Percentiles rank a stretch among this genome's conserved stretches.
These are phyloP conservation scores for Melipona beecheii DNA, from an alignment of 2,888 invertebrate genomes.

Conservation along the genomic window DNA sequence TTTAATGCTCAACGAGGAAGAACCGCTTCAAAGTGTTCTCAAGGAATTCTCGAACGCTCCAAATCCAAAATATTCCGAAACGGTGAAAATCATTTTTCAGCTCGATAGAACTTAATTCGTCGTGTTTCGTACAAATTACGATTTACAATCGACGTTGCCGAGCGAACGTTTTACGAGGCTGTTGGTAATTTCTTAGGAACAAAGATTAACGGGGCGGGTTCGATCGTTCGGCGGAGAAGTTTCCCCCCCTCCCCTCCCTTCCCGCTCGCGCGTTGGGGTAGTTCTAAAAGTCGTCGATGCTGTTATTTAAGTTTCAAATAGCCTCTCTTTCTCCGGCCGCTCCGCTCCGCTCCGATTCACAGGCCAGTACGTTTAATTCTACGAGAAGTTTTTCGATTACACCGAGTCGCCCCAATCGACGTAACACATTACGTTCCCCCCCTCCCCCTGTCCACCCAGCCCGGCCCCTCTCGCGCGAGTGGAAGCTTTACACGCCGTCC, in stretches of 20 bases:
- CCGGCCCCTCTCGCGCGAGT: background rate
- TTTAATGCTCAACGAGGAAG: too few relatives aligned
- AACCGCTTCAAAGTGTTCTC: too few relatives aligned
- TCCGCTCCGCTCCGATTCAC: background rate
- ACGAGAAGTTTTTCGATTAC: slow-evolving; percentile 54
- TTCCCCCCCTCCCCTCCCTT: background rate
- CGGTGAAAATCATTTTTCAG: too few relatives aligned
- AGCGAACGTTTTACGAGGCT: background rate
- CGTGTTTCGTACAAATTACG: slow-evolving; percentile 15
- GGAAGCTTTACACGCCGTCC: slow-evolving; percentile 14
- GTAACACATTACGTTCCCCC: slow-evolving; percentile 37
- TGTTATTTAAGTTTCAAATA: slow-evolving; percentile 60
- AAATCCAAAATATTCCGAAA: too few relatives aligned
- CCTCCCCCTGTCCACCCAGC: too few relatives aligned
- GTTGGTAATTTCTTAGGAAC: slow-evolving; percentile 31
- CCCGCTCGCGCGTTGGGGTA: slow-evolving; percentile 7
- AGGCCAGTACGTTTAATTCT: slow-evolving; percentile 49
- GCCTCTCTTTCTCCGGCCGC: background rate
- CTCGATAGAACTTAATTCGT: too few relatives aligned
- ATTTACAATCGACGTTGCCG: background rate
- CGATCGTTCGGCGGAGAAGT: slow-evolving; percentile 25
- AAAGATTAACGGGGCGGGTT: background rate
- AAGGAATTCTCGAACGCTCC: too few relatives aligned
- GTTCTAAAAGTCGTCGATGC: slow-evolving; percentile 44
- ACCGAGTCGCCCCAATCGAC: slow-evolving; percentile 46